These are phyloP conservation scores for Drosophila merina DNA, from an alignment of 2,888 invertebrate genomes.

Conservation along the genomic window DNA sequence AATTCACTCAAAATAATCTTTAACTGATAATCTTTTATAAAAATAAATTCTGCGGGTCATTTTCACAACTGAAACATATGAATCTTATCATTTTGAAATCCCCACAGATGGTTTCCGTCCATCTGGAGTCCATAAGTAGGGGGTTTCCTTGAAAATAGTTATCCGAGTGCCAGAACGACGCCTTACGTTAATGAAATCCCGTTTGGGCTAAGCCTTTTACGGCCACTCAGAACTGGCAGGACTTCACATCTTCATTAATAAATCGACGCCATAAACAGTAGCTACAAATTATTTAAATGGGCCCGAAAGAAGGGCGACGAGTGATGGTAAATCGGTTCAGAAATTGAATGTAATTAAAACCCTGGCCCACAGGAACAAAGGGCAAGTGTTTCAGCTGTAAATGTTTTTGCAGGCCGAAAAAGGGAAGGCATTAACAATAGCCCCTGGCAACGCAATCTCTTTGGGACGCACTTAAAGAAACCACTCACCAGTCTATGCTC, in stretches of 20 bases:
- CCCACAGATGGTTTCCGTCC: not conserved
- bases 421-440: constrained; percentile 28
- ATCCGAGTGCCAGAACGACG: constrained; percentile 9
- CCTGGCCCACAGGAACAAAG: constrained; percentile 38
- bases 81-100: not conserved
- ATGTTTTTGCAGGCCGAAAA: constrained; percentile 41
- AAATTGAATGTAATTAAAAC: constrained; percentile 72
- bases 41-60: not conserved
- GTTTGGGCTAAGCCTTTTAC: constrained; percentile 17
- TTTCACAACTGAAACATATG: not conserved
- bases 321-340: constrained; percentile 58
- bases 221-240: not conserved
- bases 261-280: constrained; percentile 27
- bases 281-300: constrained; percentile 38
- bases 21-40: not conserved
- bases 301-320: constrained; percentile 23
- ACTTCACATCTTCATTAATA: constrained; percentile 29
- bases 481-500: not conserved
- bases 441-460: constrained; percentile 12
- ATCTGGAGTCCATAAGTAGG: not conserved
- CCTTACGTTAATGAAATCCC: constrained; percentile 16
- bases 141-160: not conserved
- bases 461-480: not conserved
- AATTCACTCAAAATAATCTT: not conserved
- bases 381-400: constrained; percentile 41